A percentile compares a stretch with the other conserved stretches of the same genome.
Conservation (phyloP, 2,888 invertebrate species). For the Tenthredo notha region DNA sequence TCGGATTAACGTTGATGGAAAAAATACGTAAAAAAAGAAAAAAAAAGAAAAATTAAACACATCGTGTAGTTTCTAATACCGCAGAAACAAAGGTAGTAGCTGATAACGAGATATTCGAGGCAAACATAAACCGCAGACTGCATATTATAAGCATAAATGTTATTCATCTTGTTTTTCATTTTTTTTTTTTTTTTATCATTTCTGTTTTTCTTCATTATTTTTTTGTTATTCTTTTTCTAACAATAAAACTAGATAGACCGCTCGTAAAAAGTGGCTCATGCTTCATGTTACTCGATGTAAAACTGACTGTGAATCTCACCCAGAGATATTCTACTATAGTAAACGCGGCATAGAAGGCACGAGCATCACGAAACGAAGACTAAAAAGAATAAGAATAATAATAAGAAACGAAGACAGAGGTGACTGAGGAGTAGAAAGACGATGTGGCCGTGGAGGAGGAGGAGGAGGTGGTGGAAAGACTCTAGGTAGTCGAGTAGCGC, state of each 20-base stretch:
- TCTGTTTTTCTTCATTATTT: neutral
- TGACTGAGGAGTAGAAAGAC: neutral
- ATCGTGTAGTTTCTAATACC: neutral
- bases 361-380: neutral
- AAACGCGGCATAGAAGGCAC: neutral
- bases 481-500: constrained; percentile 35
- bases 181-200: neutral
- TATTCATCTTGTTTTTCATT: neutral
- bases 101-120: neutral
- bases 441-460: constrained; percentile 5
- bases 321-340: neutral
- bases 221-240: neutral
- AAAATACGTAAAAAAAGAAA: neutral
- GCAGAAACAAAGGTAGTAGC: neutral
- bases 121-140: neutral
- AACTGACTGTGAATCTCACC: neutral
- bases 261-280: constrained; percentile 14
- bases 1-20: neutral
- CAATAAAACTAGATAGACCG: neutral
- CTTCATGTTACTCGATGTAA: neutral
- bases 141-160: constrained; percentile 3
- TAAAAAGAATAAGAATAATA: constrained; percentile 2
- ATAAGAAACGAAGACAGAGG: neutral
- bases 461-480: neutral
- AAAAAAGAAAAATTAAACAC: neutral